phyloP scores from a whole-genome alignment of 2,797 vertebrate species.

The Ambastaia sidthimunki region DNA sequence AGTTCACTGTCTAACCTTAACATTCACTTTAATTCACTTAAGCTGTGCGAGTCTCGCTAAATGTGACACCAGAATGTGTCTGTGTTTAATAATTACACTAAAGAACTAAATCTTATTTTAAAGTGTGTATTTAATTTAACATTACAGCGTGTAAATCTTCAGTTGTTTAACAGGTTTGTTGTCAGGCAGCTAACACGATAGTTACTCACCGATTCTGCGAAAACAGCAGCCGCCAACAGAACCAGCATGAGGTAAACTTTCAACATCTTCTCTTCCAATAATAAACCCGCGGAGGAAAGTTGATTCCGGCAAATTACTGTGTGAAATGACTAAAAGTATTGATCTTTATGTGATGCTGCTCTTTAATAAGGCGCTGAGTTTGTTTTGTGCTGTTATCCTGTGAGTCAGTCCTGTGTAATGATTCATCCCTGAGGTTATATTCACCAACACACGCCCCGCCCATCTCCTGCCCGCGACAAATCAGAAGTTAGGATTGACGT shows the following conservation, averaged over 20 bases:
- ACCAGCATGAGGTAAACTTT: conserved; percentile 71
- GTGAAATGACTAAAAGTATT: neutral
- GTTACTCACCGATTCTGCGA: conserved; percentile 80
- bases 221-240: conserved; percentile 70
- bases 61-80: neutral
- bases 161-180: conserved; percentile 16
- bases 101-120: too few relatives aligned
- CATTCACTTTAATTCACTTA: neutral
- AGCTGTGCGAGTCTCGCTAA: neutral
- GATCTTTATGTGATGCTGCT: conserved; percentile 1
- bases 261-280: conserved; percentile 65
- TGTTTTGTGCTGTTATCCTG: too few relatives aligned
- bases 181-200: neutral
- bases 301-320: neutral
- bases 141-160: neutral
- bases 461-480: neutral
- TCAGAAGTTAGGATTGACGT: neutral
- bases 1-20: too few relatives aligned
- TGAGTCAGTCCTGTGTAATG: conserved; percentile 1
- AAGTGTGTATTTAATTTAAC: neutral
- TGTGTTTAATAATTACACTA: neutral
- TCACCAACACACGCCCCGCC: neutral
- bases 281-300: neutral
- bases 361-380: neutral
- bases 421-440: conserved; percentile 49